Evolutionary conservation across 2,888 invertebrate species (phyloP), one percentile per base, ranked within the genome.

Genomic region (Caenorhabditis doughertyi): DNA sequence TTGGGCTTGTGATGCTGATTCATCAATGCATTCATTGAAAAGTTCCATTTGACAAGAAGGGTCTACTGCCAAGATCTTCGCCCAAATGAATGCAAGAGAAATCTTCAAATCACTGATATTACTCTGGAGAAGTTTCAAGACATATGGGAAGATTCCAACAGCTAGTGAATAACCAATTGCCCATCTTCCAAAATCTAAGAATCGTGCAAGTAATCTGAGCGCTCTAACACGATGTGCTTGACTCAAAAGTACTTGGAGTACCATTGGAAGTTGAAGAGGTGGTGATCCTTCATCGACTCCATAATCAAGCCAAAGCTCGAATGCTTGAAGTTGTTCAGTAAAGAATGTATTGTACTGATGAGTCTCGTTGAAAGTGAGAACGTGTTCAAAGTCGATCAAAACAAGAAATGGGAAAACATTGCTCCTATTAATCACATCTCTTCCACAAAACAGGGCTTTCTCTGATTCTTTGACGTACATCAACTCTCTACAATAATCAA

Each of bases 71-170:
- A 99, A 93, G 89, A 99, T 91, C 83, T 98, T 97, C 21, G 99
- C 97, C 99, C 99, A 99, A 89, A 99, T 98, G 92, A 97, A 98
- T 55, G 98, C 97, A 89, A 99, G 94, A 81, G 97, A 94, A 8
- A 97, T 96, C 77, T 97, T 94, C 87, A 99, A 93, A 92, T 99
- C 98, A 89, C 95, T 79, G 4, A 84, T 84, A 51, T 84, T 87
- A 72, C 89, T 97, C 93, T 99, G 98, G 89, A 99, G 94, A 88
- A 99, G 93, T 93, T 98, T 98, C 72, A 84, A 70, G 89, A 99
- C 97, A 93, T 99, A 99, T 0, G 99, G 99, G 93, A 98, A 99
- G 92, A 99, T 98, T 88, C 99, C 91, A 56, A 99, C 99, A 71
- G 96, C 96, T 27, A 99, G 94, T 68, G 98, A 97, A 92, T 94